Evolutionary conservation across 2,113 vertebrate genomes (phyloP), one percentile per base, ranked within the genome.

Genomic region (Gallinago jamesoni): DNA sequence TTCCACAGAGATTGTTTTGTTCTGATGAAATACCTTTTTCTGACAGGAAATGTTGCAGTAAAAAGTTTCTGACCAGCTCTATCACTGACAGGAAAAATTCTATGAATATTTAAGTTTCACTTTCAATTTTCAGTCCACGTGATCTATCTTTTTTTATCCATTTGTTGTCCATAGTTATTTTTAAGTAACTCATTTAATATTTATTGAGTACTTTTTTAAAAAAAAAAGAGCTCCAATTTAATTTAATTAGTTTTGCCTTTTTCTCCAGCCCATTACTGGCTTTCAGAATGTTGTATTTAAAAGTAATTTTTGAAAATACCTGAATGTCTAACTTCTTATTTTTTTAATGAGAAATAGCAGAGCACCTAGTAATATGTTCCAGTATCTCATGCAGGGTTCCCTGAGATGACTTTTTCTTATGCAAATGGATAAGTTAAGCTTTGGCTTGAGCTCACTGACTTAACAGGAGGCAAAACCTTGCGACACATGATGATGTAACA

Each of bases 161-260:
- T 88, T 80, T 91, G 37, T 93, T 95, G 78, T 69, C n/a, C 37
- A 30, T 12, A 92, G 91, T 76, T 83, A 92, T 96, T 97, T 96
- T 92, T 76, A 94, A 97, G 60, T 78, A 91, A 90, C 70, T 93
- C 59, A 90, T 97, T 94, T 94, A 94, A 96, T 89, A 89, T 96
- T 87, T 94, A 95, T 84, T 24, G 91, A 86, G 73, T 68, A 82
- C 87, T 96, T 95, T 52, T 95, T 52, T 56, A 90, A 74, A 90
- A 81, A 83, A 89, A 84, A 48, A 75, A 89, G 24, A 53, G 24
- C 47, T 89, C 39, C 57, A 87, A 89, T 95, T 77, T 69, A 89
- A 28, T 93, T 95, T 91, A 96, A 79, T 91, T 95, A 81, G 13
- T 39, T 95, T 72, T 95, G 82, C 75, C 84, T 77, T 82, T 47